These are phyloP conservation scores for Pollenia amentaria DNA, from an alignment of 2,888 invertebrate genomes.

Conservation along the genomic window DNA sequence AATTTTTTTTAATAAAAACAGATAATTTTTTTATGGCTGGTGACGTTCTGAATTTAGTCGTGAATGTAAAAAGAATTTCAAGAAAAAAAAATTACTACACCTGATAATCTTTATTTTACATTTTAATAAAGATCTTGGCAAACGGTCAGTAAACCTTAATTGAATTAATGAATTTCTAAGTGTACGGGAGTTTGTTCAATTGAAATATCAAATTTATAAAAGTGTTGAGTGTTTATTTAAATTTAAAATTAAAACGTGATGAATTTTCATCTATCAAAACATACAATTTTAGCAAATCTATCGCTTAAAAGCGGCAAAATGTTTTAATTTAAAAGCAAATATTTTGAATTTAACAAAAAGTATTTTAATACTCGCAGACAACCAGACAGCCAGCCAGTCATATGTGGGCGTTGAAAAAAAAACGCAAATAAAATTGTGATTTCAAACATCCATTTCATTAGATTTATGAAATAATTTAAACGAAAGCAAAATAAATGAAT, in stretches of 20 bases:
- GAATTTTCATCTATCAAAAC: conserved; percentile 11
- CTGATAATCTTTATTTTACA: neutral
- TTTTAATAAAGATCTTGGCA: neutral
- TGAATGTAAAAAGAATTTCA: neutral
- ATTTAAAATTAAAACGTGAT: conserved; percentile 49
- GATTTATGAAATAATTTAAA: conserved; percentile 59
- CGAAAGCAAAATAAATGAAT: conserved; percentile 31
- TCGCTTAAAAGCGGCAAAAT: conserved; percentile 56
- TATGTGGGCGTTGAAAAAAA: conserved; percentile 42
- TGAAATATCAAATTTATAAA: neutral
- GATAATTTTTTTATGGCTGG: conserved; percentile 12
- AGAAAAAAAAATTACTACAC: neutral
- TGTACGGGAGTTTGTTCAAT: no score
- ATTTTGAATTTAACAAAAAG: conserved; percentile 23
- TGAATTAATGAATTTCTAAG: neutral
- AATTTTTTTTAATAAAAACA: neutral
- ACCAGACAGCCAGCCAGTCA: neutral
- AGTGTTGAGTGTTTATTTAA: neutral
- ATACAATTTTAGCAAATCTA: conserved; percentile 43
- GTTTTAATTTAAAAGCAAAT: conserved; percentile 55
- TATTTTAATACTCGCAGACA: neutral
- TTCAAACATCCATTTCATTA: conserved; percentile 16
- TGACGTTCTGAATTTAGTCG: neutral
- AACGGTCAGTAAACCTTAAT: conserved; percentile 27
- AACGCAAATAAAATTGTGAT: neutral